Base-by-base conservation (phyloP, 2,113 vertebrate species). In the Pogonocichla stellata region DNA sequence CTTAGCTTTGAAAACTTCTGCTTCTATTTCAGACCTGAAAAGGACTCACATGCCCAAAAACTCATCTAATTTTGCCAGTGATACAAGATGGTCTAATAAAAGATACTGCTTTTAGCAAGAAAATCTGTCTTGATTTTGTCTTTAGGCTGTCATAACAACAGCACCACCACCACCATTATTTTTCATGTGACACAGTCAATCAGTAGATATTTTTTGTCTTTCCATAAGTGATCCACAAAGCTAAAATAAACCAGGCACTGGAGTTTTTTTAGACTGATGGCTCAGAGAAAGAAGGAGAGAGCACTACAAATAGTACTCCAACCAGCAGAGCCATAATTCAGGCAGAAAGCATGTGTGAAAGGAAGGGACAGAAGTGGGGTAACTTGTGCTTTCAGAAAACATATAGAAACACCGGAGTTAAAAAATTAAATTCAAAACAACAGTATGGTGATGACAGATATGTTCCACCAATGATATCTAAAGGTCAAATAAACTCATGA, bases 131-230 rank as follows among this genome's bases (percentile, higher is more conserved):
- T 85, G 45, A 86, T 91, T 61, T 72, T 86, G 31, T 61, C 71
- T 95, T 95, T 65, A 70, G 57, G 62, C 79, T 96, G 90, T 73
- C 93, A 92, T 82, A 96, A 96, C 69, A 84, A 62, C 80, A 82
- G 43, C 71, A 82, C 7, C 54, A 80, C 42, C 54, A 80, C 42
- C 48, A 57, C 24, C 13, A 12, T 65, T 80, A 72, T 38, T 80
- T 61, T 95, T 86, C 67, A 91, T 70, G 43, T 80, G 81, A 86
- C 38, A 92, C 20, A 85, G 78, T 61, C 69, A 93, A 74, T 74
- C 57, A 82, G 79, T 38, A 72, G 58, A 75, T 72, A 77, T 45
- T 80, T 96, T 75, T 66, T 80, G 26, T 88, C 64, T 93, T 94
- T 87, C 84, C 33, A 14, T 79, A 91, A 77, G 31, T 40, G 51